These are phyloP conservation scores for Altica lythri DNA, from an alignment of 2,888 invertebrate genomes.

Conservation along the genomic window DNA sequence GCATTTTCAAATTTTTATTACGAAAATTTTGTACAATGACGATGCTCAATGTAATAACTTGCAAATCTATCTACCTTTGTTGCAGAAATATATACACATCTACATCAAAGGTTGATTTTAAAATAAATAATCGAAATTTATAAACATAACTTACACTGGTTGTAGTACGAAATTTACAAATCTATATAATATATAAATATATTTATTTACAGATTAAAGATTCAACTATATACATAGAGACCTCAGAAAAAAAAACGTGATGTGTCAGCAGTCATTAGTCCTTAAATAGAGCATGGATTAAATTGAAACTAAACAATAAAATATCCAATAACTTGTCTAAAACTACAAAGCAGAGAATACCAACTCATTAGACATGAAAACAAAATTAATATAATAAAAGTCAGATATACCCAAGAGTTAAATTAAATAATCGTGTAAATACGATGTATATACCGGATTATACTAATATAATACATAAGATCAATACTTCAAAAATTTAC, in stretches of 20 bases:
- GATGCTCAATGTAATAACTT: slow-evolving; percentile 46
- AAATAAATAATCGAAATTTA: slow-evolving; percentile 42
- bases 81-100: too few species aligned
- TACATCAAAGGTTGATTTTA: too few species aligned
- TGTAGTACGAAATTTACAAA: slow-evolving; percentile 55
- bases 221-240: slow-evolving; percentile 47
- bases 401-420: too few species aligned
- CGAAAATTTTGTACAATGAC: slow-evolving; percentile 52
- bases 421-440: too few species aligned
- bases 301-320: slow-evolving; percentile 14
- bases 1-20: slow-evolving; percentile 38
- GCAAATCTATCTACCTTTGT: too few species aligned
- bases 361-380: background rate
- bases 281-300: slow-evolving; percentile 14
- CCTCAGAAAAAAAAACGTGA: slow-evolving; percentile 42
- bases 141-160: slow-evolving; percentile 45
- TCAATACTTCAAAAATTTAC: too few species aligned
- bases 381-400: background rate
- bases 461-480: too few species aligned
- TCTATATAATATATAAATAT: slow-evolving; percentile 47
- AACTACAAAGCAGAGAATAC: slow-evolving; percentile 13
- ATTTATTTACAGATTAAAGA: slow-evolving; percentile 47
- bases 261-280: slow-evolving; percentile 35
- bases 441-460: too few species aligned
- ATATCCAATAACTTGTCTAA: slow-evolving; percentile 9